Base-by-base conservation (phyloP, 2,888 invertebrate species). In the Hirtodrosophila trivittata region DNA sequence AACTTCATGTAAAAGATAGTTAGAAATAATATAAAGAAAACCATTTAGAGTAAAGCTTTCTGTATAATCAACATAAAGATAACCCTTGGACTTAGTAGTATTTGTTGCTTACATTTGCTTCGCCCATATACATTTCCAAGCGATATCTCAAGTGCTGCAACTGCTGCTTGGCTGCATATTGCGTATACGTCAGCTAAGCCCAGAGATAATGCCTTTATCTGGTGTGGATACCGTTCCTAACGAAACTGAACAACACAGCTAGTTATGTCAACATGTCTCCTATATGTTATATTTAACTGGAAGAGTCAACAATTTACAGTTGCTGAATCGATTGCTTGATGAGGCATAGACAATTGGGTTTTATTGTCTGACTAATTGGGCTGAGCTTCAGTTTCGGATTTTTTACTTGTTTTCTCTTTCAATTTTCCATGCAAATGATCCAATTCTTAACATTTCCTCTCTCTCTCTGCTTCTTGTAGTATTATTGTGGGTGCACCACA, bases 401-500 rank as follows among this genome's bases (percentile, higher is more conserved):
- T 21, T 21, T 5, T 21, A 21, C 18, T 18, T 16, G 10, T 30
- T 7, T 7, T 9, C 3, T 16, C 2, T n/a, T 26, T 49, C 9
- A 18, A 30, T 21, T 21, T 21, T 21, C 18, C 5, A 5, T 8
- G 21, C 13, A 28, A n/a, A 30, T 13, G 10, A 32, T 28, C 7
- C 9, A 9, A 12, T 10, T 14, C 16, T 14, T 37, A 10, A 2
- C 1, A 38, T 5, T 26, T 12, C 38, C 18, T 14, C 6, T 14
- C 2, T 9, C 10, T 28, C 32, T 49, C 37, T n/a, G n/a, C n/a
- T 37, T 45, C 47, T 86, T 86, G 1, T 62, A 93, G 93, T 88
- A 47, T 93, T 16, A 77, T 93, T 28, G 88, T 92, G 62, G 92
- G 92, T 30, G 92, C 92, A n/a, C 93, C 93, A 1, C 91, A 91